Evolutionary conservation across 1,140 invertebrate species (phyloP), one percentile per base, ranked within the genome.

Genomic region (Catajapyx aquilonaris): DNA sequence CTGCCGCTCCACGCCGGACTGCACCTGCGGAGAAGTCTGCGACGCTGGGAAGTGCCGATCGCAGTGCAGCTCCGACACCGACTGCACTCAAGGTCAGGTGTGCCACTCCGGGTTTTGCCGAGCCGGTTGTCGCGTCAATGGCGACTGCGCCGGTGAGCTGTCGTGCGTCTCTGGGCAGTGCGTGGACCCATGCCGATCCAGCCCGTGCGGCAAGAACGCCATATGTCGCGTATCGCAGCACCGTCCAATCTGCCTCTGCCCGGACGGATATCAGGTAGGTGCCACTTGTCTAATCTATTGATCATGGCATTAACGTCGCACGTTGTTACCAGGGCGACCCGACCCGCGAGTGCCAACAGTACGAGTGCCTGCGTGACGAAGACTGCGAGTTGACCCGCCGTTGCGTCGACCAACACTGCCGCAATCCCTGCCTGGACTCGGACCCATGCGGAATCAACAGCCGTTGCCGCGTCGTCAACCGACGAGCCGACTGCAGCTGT

Each of bases 371-470:
- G 25, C 57, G 61, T 18, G 72, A 87, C 50, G 57, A 67, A 1
- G 83, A 90, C 44, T 91, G 86, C 52, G 73, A 73, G 32, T 46
- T 61, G 1, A 76, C 73, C 46, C 83, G 87, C 54, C 65, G 64
- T 41, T 90, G 84, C 51, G 66, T 66, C 51, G 52, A 60, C 3
- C 70, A 74, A 38, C 68, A 73, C 9, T 91, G 85, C 48, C 72
- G 71, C 34, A 86, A 87, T 61, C 79, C 84, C 2, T 91, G 85
- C 49, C 46, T 76, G 17, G 71, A 77, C 46, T 61, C 68, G 31
- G 69, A 67, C 9, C 68, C 69, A 2, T 91, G 85, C 49, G 85
- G 84, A 7, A 54, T 67, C 10, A 87, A 88, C 56, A 81, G 84
- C 0, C 76, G 85, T 44, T 91, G 86, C 48, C 66, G 73, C n/a